These are phyloP conservation scores for Oncorhynchus mykiss DNA, from an alignment of 2,113 vertebrate genomes.

Conservation along the genomic window DNA sequence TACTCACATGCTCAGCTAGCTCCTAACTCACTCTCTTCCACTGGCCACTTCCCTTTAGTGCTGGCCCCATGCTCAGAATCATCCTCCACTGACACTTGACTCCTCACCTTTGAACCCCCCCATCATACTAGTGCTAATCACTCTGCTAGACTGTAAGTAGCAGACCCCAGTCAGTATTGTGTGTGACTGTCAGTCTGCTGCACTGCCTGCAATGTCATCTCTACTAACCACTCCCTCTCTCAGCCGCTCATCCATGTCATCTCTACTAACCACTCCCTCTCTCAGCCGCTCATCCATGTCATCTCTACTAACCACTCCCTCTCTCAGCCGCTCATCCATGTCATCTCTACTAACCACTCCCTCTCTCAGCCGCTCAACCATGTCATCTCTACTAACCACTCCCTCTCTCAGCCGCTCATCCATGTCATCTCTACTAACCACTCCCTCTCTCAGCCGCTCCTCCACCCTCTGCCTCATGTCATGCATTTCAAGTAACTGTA, in stretches of 20 bases:
- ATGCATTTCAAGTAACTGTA: background rate
- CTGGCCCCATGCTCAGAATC: constrained; percentile 75
- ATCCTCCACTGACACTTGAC: constrained; percentile 75
- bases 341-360: too few relatives aligned
- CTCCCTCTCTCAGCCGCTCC: background rate
- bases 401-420: too few relatives aligned
- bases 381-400: too few relatives aligned
- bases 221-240: too few relatives aligned
- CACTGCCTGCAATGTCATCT: background rate
- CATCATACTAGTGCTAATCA: constrained; percentile 62
- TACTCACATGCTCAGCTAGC: constrained; percentile 17
- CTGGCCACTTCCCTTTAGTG: constrained; percentile 66
- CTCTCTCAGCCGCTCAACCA: too few relatives aligned
- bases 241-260: too few relatives aligned
- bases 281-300: too few relatives aligned
- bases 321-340: too few relatives aligned
- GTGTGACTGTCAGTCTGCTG: constrained; percentile 30
- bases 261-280: too few relatives aligned
- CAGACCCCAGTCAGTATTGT: constrained; percentile 24
- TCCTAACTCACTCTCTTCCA: constrained; percentile 54
- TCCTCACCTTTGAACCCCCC: constrained; percentile 58
- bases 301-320: too few relatives aligned
- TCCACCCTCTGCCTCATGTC: background rate
- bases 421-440: background rate
- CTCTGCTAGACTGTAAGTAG: constrained; percentile 79